Base-by-base conservation (phyloP, 92 coral and sea anemone species). In the Palythoa grandiflora region DNA sequence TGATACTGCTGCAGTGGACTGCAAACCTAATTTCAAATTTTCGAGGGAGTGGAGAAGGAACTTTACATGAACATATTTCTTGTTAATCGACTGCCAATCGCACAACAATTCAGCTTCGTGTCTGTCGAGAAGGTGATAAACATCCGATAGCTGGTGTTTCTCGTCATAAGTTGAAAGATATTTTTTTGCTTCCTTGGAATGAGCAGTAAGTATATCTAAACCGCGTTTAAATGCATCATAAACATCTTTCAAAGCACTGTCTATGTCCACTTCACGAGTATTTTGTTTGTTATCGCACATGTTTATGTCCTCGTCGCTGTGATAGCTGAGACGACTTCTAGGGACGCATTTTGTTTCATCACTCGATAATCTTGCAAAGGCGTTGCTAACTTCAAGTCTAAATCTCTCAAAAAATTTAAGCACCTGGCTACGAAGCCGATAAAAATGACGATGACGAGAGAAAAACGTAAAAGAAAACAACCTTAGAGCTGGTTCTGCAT, bases 391-490 rank as follows among this genome's bases (percentile, higher is more conserved):
- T 59, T 78, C 83, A 78, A 78, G 51, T 57, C 71, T 78, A 36
- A 28, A 59, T 50, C 83, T 14, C 13, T 55, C 71, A 78, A 78
- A 78, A 55, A 37, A 3, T 14, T 59, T 59, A 37, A 78, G 68
- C 10, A 59, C 16, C 55, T 5, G 51, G 52, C 35, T 39, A 78
- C 83, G 83, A 78, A 50, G 71, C 21, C 6, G 28, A 36, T 15
- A 78, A 78, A 78, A 78, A 28, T 54, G 71, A 78, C 14, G 36
- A 57, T 78, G 83, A 6, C 3, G 83, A 21, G 70, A 57, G 52
- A 6, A 14, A 38, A 78, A 78, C n/a, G 83, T 78, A 37, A 5
- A 78, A 57, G 83, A 78, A 78, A 78, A 78, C 40, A 57, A 36
- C 37, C 71, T 78, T 6, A 78, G 83, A 36, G 14, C 51, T 3